A percentile compares a stretch with the other conserved stretches of the same genome.
Evolutionary conservation across 2,888 invertebrate species (phyloP).

Genomic region (Amphipyra berbera): DNA sequence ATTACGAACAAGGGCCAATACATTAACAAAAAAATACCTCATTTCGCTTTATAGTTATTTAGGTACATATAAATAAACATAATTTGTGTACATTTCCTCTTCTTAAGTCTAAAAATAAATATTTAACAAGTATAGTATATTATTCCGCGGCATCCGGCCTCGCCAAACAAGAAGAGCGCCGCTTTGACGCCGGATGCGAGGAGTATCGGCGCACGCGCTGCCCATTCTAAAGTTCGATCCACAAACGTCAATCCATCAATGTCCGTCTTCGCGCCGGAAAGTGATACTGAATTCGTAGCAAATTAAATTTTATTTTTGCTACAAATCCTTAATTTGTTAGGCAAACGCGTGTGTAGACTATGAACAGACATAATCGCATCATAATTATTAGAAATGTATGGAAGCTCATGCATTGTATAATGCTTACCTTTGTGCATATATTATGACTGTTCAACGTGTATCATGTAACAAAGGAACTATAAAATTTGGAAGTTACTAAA

Average conservation of each 20-base stretch:
- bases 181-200: constrained; percentile 68
- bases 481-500: constrained; percentile 42
- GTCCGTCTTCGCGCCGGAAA: constrained; percentile 66
- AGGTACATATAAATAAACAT: background rate
- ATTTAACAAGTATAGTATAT: constrained; percentile 62
- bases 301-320: constrained; percentile 47
- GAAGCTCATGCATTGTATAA: constrained; percentile 35
- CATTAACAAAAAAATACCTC: no score
- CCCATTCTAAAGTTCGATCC: constrained; percentile 65
- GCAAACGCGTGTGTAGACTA: constrained; percentile 29
- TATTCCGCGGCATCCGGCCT: constrained; percentile 71
- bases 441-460: constrained; percentile 20
- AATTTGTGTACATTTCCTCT: constrained; percentile 13
- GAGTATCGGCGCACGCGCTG: constrained; percentile 68
- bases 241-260: constrained; percentile 77
- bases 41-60: background rate
- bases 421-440: constrained; percentile 29
- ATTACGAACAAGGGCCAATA: no score
- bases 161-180: constrained; percentile 63
- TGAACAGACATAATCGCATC: constrained; percentile 18
- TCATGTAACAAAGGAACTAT: constrained; percentile 34
- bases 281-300: constrained; percentile 59
- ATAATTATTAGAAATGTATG: constrained; percentile 33
- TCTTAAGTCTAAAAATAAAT: constrained; percentile 57
- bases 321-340: constrained; percentile 33